Evolutionary conservation across 35 echinoderm and acorn worm genomes (phyloP).

Genomic region (Stichopus chloronotus): DNA sequence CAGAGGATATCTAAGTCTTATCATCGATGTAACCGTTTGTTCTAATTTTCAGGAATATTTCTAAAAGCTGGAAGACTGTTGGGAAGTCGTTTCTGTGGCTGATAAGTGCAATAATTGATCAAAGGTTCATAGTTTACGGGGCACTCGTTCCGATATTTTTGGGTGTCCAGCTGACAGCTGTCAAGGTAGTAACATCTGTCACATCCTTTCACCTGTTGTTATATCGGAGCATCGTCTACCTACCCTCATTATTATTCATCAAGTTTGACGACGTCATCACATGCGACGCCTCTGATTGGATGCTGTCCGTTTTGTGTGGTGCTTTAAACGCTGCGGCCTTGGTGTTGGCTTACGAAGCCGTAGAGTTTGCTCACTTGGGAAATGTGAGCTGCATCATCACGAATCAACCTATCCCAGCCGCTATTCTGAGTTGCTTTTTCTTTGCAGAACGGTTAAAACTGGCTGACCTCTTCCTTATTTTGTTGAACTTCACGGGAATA

Average conservation of each 20-base stretch:
- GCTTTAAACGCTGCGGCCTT: not conserved
- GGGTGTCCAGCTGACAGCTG: not conserved
- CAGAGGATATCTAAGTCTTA: no score
- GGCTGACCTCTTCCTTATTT: not conserved
- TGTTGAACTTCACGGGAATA: not conserved
- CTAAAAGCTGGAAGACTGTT: no score
- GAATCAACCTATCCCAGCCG: not conserved
- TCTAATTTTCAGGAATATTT: no score
- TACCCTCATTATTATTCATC: not conserved
- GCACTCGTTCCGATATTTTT: not conserved
- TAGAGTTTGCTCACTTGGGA: not conserved
- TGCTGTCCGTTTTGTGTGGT: not conserved
- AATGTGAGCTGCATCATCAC: not conserved
- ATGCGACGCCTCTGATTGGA: not conserved
- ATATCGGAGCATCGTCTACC: not conserved
- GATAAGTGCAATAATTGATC: not conserved
- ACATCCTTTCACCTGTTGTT: not conserved
- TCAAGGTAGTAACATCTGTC: not conserved
- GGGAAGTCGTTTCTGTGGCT: not conserved
- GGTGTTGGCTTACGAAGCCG: not conserved
- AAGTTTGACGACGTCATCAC: not conserved
- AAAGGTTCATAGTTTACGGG: not conserved
- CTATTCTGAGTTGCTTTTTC: not conserved
- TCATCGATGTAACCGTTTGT: no score
- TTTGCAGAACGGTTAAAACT: not conserved